Evolutionary conservation across 2,113 vertebrate species (phyloP).

Genomic region (Antennarius striatus): DNA sequence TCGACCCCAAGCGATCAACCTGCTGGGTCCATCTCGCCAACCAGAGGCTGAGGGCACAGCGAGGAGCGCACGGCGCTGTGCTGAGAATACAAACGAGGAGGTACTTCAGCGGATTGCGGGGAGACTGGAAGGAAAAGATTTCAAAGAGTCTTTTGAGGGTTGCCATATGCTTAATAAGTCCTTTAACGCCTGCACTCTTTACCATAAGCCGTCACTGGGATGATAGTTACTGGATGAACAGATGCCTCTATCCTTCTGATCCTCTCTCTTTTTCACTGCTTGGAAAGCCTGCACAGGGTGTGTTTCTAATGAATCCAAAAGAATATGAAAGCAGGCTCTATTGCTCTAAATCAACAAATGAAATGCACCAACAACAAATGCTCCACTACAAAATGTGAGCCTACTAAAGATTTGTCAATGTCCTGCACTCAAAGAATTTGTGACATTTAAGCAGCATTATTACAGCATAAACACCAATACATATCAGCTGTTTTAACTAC

Average conservation of each 20-base stretch:
- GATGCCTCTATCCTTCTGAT: conserved; percentile 33
- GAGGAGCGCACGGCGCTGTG: conserved; percentile 43
- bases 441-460: too few species aligned
- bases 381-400: too few species aligned
- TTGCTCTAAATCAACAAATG: background rate
- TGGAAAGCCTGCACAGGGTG: conserved; percentile 1
- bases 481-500: too few species aligned
- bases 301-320: conserved; percentile 8
- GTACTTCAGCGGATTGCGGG: conserved; percentile 39
- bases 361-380: too few species aligned
- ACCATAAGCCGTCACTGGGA: conserved; percentile 46
- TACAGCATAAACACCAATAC: too few species aligned
- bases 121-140: conserved; percentile 39
- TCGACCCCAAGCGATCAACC: conserved; percentile 66
- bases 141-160: conserved; percentile 62
- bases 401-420: too few species aligned
- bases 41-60: conserved; percentile 54
- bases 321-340: conserved; percentile 1
- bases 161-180: conserved; percentile 59
- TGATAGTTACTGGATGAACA: conserved; percentile 35
- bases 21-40: conserved; percentile 68
- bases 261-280: conserved; percentile 12
- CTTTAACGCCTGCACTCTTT: conserved; percentile 57
- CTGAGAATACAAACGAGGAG: conserved; percentile 63
- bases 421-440: too few species aligned